phyloP scores from a whole-genome alignment of 2,888 invertebrate species.

The Heliconius charithonia region DNA sequence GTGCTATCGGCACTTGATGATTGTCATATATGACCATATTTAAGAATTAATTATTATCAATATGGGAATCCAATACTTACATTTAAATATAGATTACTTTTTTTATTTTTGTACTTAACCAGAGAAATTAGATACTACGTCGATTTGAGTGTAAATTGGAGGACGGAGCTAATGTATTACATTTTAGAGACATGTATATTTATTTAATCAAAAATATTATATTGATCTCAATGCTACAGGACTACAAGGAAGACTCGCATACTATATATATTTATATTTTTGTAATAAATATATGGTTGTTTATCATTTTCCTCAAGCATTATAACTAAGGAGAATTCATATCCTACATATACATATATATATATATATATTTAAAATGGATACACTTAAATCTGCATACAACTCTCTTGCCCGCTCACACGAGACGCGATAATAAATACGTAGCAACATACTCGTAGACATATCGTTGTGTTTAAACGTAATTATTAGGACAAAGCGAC shows the following conservation, averaged over 20 bases:
- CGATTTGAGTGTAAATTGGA: not conserved
- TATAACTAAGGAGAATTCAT: not conserved
- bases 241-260: not conserved
- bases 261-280: not conserved
- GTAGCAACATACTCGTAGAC: conserved; percentile 32
- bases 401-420: conserved; percentile 10
- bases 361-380: no score
- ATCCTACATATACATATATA: not conserved
- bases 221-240: not conserved
- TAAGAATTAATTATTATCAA: no score
- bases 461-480: conserved; percentile 37
- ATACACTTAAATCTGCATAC: not conserved
- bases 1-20: not conserved
- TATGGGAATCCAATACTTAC: no score
- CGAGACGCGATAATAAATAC: conserved; percentile 28
- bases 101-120: not conserved
- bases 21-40: not conserved
- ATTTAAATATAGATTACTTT: no score
- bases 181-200: not conserved
- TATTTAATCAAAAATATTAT: not conserved
- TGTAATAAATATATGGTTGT: not conserved
- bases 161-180: not conserved
- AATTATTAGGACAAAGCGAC: conserved; percentile 46
- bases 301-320: conserved; percentile 9
- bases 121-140: not conserved